Evolutionary conservation across 1,140 invertebrate genomes (phyloP).

Genomic region (Solenopsis invicta): DNA sequence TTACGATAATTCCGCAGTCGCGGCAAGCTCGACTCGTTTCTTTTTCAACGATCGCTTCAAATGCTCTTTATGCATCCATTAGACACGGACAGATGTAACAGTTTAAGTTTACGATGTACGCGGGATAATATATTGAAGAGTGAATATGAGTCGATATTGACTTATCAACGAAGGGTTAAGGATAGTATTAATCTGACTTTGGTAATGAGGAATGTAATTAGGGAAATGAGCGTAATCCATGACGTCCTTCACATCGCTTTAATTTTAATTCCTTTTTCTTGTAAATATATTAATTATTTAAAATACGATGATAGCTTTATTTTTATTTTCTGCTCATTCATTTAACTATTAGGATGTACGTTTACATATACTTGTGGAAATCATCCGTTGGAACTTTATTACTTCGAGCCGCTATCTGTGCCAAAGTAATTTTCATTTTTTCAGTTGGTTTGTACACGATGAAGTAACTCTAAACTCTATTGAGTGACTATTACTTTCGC

Average conservation of each 20-base stretch:
- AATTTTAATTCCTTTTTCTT: background rate
- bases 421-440: conserved; percentile 43
- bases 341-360: background rate
- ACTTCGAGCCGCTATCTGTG: conserved; percentile 1
- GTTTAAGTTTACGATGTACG: conserved; percentile 9
- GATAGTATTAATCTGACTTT: background rate
- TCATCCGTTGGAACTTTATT: background rate
- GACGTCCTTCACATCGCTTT: background rate
- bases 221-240: background rate
- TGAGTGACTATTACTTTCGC: conserved; percentile 14
- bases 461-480: conserved; percentile 1
- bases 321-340: background rate
- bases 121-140: background rate
- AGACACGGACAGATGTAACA: background rate
- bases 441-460: background rate
- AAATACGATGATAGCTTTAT: background rate
- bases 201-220: background rate
- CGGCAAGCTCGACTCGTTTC: background rate
- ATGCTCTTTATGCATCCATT: background rate
- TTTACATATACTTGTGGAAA: background rate
- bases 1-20: conserved; percentile 24
- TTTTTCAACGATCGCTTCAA: background rate
- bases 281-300: background rate
- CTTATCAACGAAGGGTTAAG: background rate
- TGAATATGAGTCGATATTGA: conserved; percentile 6